These are phyloP conservation scores for Peribatodes rhomboidaria DNA, from an alignment of 2,888 invertebrate species.

Conservation along the genomic window DNA sequence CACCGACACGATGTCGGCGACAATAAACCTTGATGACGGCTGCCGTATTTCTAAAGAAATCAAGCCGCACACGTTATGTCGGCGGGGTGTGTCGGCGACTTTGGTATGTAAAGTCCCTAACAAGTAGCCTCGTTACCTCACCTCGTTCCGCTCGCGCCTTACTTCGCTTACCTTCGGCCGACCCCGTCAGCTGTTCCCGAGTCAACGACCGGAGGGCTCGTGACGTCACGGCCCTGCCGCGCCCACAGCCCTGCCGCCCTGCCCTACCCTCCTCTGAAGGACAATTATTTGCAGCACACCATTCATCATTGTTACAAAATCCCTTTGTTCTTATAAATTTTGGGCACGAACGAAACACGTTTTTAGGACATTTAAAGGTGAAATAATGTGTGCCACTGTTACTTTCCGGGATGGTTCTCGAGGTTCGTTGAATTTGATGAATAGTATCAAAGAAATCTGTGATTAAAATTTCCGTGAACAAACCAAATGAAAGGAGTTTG, in stretches of 20 bases:
- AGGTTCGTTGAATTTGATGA: background rate
- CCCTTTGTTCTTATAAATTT: constrained; percentile 58
- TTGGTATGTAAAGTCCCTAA: too few species aligned
- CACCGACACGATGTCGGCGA: too few species aligned
- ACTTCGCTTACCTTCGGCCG: constrained; percentile 29
- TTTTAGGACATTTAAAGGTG: constrained; percentile 36
- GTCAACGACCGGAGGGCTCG: constrained; percentile 72
- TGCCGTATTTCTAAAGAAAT: too few species aligned
- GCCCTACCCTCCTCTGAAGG: constrained; percentile 57
- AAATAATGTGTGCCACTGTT: constrained; percentile 39
- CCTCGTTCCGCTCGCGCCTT: constrained; percentile 6
- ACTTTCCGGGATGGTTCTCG: background rate
- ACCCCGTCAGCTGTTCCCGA: constrained; percentile 71
- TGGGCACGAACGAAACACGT: constrained; percentile 37
- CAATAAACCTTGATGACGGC: too few species aligned
- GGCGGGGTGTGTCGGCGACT: too few species aligned
- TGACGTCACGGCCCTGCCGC: constrained; percentile 76
- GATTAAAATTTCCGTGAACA: background rate
- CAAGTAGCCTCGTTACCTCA: constrained; percentile 1
- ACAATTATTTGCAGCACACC: constrained; percentile 80
- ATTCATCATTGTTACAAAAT: constrained; percentile 72
- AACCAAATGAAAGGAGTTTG: background rate
- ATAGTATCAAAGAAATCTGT: background rate
- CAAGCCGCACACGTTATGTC: too few species aligned
- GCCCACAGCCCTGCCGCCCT: constrained; percentile 58